Evolutionary conservation across 2,888 invertebrate species (phyloP), one percentile per base, ranked within the genome.

Genomic region (Beris morrisii): DNA sequence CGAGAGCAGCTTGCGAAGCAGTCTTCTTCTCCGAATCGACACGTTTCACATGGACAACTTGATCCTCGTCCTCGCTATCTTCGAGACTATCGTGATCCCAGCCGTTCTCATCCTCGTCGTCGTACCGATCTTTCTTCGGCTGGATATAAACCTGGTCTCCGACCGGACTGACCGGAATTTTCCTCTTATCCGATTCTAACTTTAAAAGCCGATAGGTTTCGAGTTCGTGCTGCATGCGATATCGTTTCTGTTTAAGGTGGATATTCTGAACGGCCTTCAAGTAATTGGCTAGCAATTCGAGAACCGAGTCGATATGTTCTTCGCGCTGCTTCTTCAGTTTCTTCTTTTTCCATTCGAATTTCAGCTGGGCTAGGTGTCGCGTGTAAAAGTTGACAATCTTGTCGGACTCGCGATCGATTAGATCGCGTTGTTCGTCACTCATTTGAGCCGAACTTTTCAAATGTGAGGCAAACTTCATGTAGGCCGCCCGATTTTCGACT

Each of bases 221-320:
- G 43, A 95, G 82, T 1, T 92, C 90, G 74, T 92, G 84, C 77
- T 95, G 94, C 0, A 95, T 90, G 69, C 95, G 81, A 66, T 95
- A 86, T 1, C 94, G 93, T 79, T 91, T 92, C 71, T 95, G 89
- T 78, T 95, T 93, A 65, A 92, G 88, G 78, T 94, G 95, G 67
- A 94, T 88, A 77, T 91, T 90, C 72, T 93, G 93, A 0, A 96
- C 92, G 68, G 85, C 85, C 81, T 93, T 93, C 69, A 96, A 82
- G 77, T 96, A 95, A 59, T 84, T 84, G 68, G 92, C 90, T 69
- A 95, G 84, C 4, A 93, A 82, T 64, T 89, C 86, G 45, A 92
- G 79, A 3, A 95, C 90, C 55, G 85, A 86, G 69, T 88, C 86
- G 75, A 90, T 88, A 78, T 94, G 95, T 71, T 93, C 91, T 9